Percentiles rank a stretch among this genome's conserved stretches.
Conservation (phyloP, 2,113 vertebrate species). For the Marcusenius ussheri region DNA sequence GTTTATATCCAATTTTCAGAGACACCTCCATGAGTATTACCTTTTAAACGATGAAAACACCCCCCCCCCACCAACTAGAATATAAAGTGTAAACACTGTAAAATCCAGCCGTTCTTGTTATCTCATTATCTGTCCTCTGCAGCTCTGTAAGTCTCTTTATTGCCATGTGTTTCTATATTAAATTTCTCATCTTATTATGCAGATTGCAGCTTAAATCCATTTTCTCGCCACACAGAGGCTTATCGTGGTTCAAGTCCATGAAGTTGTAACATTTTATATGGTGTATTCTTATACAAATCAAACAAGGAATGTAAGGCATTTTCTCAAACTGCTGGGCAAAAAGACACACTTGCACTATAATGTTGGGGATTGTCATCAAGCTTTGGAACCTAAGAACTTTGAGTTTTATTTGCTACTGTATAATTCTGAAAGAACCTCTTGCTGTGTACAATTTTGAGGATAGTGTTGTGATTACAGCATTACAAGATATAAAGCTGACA, state of each 20-base stretch:
- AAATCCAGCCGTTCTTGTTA: neutral
- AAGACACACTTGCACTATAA: neutral
- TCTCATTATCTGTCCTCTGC: neutral
- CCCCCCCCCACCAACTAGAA: neutral
- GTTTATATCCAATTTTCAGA: neutral
- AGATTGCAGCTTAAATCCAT: conserved; percentile 13
- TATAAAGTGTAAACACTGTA: conserved; percentile 1
- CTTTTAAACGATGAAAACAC: neutral
- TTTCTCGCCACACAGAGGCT: neutral
- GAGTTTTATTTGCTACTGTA: no score
- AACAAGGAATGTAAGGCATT: neutral
- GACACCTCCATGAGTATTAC: neutral
- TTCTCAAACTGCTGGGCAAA: neutral
- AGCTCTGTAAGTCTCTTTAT: conserved; percentile 10
- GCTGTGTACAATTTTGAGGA: neutral
- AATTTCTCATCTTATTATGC: conserved; percentile 23
- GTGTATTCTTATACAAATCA: neutral
- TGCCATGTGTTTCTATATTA: conserved; percentile 7
- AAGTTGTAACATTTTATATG: conserved; percentile 10
- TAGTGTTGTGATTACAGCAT: neutral
- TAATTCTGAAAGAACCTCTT: neutral
- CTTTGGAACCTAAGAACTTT: neutral
- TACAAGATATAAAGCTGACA: neutral
- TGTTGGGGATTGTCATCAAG: neutral
- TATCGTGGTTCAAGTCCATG: neutral